Evolutionary conservation across 2,888 invertebrate genomes (phyloP).

Genomic region (Notodonta ziczac): DNA sequence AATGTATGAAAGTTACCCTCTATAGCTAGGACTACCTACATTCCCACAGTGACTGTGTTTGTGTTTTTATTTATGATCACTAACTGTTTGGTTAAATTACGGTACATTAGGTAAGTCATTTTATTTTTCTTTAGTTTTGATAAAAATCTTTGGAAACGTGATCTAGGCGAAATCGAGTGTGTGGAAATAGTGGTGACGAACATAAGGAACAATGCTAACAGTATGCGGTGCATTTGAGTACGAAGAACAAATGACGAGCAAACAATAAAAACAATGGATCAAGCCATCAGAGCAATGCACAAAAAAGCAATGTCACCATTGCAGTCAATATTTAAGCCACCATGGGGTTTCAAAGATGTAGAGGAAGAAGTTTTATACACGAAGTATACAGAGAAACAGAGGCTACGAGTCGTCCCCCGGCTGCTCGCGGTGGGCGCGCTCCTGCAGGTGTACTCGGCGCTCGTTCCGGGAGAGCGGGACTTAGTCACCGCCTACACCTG

Average conservation of each 20-base stretch:
- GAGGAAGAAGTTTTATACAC: slow-evolving; percentile 72
- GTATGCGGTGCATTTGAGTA: not conserved
- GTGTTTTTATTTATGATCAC: no score
- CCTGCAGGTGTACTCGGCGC: slow-evolving; percentile 63
- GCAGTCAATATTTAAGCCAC: slow-evolving; percentile 40
- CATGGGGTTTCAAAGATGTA: slow-evolving; percentile 69
- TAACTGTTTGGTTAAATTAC: no score
- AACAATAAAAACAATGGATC: slow-evolving; percentile 54
- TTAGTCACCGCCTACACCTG: slow-evolving; percentile 60
- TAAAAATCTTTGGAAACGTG: no score
- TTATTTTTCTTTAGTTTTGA: no score
- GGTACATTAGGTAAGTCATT: no score
- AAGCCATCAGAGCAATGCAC: slow-evolving; percentile 50
- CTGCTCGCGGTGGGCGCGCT: slow-evolving; percentile 64
- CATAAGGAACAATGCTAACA: no score
- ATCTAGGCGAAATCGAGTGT: no score
- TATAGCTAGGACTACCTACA: no score
- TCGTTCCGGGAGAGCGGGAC: slow-evolving; percentile 74
- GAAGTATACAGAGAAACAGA: slow-evolving; percentile 70
- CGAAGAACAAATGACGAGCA: slow-evolving; percentile 13
- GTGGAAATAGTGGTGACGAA: no score
- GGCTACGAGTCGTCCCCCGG: slow-evolving; percentile 70
- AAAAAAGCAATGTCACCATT: slow-evolving; percentile 33
- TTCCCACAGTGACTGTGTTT: no score
- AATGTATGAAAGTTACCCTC: no score